These are phyloP conservation scores for Dreissena polymorpha DNA, from an alignment of 1,140 invertebrate genomes.

Conservation along the genomic window DNA sequence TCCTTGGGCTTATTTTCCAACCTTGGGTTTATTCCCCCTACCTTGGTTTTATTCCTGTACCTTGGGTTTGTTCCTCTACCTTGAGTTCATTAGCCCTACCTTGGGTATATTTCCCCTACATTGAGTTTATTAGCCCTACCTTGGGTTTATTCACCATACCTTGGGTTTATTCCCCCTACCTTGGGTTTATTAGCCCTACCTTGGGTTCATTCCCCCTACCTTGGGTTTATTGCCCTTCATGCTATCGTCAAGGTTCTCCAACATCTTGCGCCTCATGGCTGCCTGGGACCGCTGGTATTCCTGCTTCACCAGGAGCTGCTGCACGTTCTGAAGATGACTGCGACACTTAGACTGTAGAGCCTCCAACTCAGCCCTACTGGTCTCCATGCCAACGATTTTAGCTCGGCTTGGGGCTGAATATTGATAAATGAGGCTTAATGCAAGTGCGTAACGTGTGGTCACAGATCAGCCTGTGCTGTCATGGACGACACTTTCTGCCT, in stretches of 20 bases:
- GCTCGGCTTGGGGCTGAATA: conserved; percentile 63
- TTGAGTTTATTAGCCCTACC: too few species aligned
- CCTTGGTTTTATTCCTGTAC: too few species aligned
- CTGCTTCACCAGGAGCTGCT: conserved; percentile 73
- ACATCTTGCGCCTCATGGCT: conserved; percentile 74
- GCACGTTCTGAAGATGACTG: conserved; percentile 71
- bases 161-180: too few species aligned
- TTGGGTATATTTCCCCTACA: too few species aligned
- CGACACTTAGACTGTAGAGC: conserved; percentile 65
- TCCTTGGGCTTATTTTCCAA: not conserved
- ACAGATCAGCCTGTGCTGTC: too few species aligned
- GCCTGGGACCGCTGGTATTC: conserved; percentile 74
- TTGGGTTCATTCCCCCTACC: conserved; percentile 15
- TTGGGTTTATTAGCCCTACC: too few species aligned
- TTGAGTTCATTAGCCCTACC: too few species aligned
- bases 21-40: conserved; percentile 54
- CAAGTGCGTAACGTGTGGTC: too few species aligned
- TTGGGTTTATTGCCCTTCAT: conserved; percentile 55
- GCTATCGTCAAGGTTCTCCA: conserved; percentile 70
- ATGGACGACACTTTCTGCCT: not conserved
- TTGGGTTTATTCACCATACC: too few species aligned
- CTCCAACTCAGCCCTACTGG: conserved; percentile 63
- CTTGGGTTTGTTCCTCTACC: too few species aligned
- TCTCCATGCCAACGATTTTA: conserved; percentile 68
- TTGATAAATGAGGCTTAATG: too few species aligned